These are phyloP conservation scores for Myanophis thanlyinensis DNA, from an alignment of 2,113 vertebrate genomes.

Conservation along the genomic window DNA sequence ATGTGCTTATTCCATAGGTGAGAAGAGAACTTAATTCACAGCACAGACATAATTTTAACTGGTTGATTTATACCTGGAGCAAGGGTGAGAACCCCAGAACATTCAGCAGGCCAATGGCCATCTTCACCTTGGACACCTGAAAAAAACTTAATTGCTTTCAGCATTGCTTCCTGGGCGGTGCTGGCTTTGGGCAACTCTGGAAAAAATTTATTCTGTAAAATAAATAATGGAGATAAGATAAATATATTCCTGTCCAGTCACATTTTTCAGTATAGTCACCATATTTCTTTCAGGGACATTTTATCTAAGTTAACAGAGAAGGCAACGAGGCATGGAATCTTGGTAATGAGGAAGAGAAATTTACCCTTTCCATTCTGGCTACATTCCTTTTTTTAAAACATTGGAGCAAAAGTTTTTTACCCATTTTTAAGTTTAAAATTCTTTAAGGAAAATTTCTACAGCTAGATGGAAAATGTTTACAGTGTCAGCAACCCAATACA, in stretches of 20 bases:
- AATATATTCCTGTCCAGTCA: background rate
- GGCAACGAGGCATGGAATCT: background rate
- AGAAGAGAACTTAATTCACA: background rate
- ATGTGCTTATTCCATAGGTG: background rate
- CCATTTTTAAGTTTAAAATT: background rate
- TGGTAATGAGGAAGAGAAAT: background rate
- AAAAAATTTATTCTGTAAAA: conserved; percentile 69
- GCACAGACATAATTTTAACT: background rate
- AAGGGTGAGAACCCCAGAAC: conserved; percentile 89
- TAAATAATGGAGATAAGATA: background rate
- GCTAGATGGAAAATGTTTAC: background rate
- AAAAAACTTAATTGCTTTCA: conserved; percentile 86
- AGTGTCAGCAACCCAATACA: background rate
- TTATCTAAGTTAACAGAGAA: background rate
- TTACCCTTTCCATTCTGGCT: background rate
- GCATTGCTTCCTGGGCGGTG: conserved; percentile 72
- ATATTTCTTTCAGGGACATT: background rate
- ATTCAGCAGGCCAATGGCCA: conserved; percentile 93
- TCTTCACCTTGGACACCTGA: conserved; percentile 85
- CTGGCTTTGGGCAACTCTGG: conserved; percentile 58
- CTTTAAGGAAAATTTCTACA: background rate
- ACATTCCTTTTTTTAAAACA: background rate
- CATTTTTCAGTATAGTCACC: background rate
- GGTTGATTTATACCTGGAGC: conserved; percentile 77
- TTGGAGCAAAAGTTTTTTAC: background rate